Evolutionary conservation across 1,140 invertebrate species (phyloP).

Genomic region (Listronotus bonariensis): DNA sequence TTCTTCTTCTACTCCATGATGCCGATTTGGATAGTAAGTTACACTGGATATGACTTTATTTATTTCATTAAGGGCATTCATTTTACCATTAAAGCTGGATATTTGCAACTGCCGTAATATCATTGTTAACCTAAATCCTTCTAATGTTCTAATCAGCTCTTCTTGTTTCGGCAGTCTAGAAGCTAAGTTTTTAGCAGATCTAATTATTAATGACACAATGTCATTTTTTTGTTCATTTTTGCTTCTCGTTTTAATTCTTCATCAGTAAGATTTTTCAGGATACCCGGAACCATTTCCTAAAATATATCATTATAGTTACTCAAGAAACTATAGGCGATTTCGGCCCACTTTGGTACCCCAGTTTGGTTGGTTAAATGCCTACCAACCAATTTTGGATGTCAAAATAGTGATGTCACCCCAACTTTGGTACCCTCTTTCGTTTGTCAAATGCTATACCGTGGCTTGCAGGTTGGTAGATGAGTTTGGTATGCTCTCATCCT

Average conservation of each 20-base stretch:
- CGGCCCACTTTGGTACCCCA: no score
- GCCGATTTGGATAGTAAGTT: constrained; percentile 80
- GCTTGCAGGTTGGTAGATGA: no score
- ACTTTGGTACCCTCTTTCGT: no score
- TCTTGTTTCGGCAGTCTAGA: constrained; percentile 78
- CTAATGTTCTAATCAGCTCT: constrained; percentile 84
- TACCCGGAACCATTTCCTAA: constrained; percentile 87
- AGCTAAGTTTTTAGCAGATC: constrained; percentile 86
- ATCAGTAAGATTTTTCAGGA: constrained; percentile 94
- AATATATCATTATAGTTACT: constrained; percentile 35
- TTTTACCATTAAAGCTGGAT: constrained; percentile 98
- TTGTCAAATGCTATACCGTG: no score
- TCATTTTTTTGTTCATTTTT: constrained; percentile 95
- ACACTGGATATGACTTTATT: constrained; percentile 96
- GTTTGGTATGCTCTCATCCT: no score
- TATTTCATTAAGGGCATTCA: constrained; percentile 98
- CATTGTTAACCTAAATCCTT: constrained; percentile 96
- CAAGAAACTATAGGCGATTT: no score
- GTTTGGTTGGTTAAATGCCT: no score
- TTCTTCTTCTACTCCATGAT: constrained; percentile 75
- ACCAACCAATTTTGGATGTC: no score
- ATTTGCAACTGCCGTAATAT: constrained; percentile 93
- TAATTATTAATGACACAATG: constrained; percentile 87
- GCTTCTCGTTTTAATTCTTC: constrained; percentile 97
- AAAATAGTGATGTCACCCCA: no score